Conservation (phyloP, 1,140 invertebrate species). For the Achatina immaculata region DNA sequence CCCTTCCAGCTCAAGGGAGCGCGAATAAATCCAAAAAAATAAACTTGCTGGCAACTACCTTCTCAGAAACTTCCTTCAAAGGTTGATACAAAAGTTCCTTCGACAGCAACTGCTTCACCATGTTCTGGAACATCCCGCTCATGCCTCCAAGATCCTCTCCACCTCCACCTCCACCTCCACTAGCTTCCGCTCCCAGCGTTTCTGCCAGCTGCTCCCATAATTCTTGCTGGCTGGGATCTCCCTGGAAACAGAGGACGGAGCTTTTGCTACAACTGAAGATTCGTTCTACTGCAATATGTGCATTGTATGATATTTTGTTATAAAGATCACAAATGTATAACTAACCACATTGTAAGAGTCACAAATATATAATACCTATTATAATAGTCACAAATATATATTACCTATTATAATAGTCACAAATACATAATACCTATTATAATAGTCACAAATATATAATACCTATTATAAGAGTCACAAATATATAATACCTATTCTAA, state of each 20-base stretch:
- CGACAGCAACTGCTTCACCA: slow-evolving; percentile 37
- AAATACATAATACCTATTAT: too few relatives aligned
- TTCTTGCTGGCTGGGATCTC: slow-evolving; percentile 34
- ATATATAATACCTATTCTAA: too few relatives aligned
- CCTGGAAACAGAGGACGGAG: slow-evolving; percentile 15
- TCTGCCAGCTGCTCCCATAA: slow-evolving; percentile 35
- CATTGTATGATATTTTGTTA: background rate
- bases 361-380: too few relatives aligned
- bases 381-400: too few relatives aligned
- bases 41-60: background rate
- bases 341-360: background rate
- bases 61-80: slow-evolving; percentile 30
- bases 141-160: slow-evolving; percentile 24
- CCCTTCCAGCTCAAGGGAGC: too few relatives aligned
- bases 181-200: slow-evolving; percentile 16
- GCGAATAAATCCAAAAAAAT: too few relatives aligned
- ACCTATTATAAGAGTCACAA: too few relatives aligned
- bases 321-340: background rate
- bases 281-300: background rate
- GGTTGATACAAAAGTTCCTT: slow-evolving; percentile 37
- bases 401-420: too few relatives aligned
- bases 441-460: too few relatives aligned
- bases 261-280: background rate
- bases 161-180: background rate
- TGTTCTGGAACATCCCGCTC: slow-evolving; percentile 38